Conservation (phyloP, 2,888 invertebrate genomes). For the Noctua janthina region DNA sequence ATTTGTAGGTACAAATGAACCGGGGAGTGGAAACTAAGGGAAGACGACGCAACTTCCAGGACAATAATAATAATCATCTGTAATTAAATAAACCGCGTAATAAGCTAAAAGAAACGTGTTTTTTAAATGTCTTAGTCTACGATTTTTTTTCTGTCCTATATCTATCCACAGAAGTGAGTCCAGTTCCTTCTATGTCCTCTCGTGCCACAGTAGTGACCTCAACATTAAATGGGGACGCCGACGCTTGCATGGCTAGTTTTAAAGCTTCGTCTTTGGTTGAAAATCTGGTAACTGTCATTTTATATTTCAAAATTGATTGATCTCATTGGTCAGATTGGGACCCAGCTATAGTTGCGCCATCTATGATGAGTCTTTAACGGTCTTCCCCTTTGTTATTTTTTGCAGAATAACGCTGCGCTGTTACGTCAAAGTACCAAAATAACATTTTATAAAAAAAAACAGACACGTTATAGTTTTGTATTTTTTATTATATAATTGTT, state of each 20-base stretch:
- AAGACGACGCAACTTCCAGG: slow-evolving; percentile 24
- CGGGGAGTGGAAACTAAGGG: slow-evolving; percentile 12
- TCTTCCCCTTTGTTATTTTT: not conserved
- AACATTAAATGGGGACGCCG: not conserved
- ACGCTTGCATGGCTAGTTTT: no score
- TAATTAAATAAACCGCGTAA: slow-evolving; percentile 24
- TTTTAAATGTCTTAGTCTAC: not conserved
- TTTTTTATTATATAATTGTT: not conserved
- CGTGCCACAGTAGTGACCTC: not conserved
- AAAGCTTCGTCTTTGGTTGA: no score
- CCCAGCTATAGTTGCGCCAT: not conserved
- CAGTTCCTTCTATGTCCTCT: not conserved
- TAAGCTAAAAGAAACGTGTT: not conserved
- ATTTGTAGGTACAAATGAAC: not conserved
- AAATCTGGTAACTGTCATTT: no score
- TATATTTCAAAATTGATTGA: no score
- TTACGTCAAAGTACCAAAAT: no score
- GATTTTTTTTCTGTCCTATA: not conserved
- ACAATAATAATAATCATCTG: slow-evolving; percentile 38
- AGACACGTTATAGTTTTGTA: not conserved
- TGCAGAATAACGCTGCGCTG: not conserved
- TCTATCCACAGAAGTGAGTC: no score
- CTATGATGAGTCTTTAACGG: not conserved
- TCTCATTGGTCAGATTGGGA: not conserved
- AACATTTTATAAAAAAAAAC: not conserved